These are phyloP conservation scores for Scleropages formosus DNA, from an alignment of 2,797 vertebrate species.

Conservation along the genomic window DNA sequence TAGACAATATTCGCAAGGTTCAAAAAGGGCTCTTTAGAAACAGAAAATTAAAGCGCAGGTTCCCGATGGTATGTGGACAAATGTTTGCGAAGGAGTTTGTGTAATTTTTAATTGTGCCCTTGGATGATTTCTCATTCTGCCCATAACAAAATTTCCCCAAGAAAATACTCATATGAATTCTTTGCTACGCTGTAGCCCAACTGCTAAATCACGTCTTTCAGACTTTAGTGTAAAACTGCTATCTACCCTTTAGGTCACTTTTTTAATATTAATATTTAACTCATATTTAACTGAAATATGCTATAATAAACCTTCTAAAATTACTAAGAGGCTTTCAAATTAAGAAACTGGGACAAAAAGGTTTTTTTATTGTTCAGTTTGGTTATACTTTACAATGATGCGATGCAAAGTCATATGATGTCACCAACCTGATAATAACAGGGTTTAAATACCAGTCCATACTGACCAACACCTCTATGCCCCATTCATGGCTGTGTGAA, in stretches of 20 bases:
- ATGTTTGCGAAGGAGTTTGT: constrained; percentile 37
- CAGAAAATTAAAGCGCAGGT: constrained; percentile 35
- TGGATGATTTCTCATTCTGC: background rate
- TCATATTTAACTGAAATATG: background rate
- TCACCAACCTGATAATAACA: background rate
- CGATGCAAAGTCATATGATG: background rate
- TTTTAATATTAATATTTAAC: background rate
- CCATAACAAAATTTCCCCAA: background rate
- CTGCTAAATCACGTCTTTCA: background rate
- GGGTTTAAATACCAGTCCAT: constrained; percentile 3
- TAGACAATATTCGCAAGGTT: constrained; percentile 27
- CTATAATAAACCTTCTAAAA: background rate
- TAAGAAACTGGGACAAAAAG: background rate
- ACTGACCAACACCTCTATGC: constrained; percentile 5
- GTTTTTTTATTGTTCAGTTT: background rate
- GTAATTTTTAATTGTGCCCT: constrained; percentile 25
- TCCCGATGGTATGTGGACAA: constrained; percentile 37
- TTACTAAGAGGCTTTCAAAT: background rate
- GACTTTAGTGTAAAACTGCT: background rate
- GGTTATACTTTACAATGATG: background rate
- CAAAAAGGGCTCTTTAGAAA: constrained; percentile 31
- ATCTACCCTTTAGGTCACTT: background rate
- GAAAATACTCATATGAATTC: background rate
- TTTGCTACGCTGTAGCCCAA: constrained; percentile 21
- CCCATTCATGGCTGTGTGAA: background rate